phyloP scores from a whole-genome alignment of 2,113 vertebrate genomes.

The Natator depressus region DNA sequence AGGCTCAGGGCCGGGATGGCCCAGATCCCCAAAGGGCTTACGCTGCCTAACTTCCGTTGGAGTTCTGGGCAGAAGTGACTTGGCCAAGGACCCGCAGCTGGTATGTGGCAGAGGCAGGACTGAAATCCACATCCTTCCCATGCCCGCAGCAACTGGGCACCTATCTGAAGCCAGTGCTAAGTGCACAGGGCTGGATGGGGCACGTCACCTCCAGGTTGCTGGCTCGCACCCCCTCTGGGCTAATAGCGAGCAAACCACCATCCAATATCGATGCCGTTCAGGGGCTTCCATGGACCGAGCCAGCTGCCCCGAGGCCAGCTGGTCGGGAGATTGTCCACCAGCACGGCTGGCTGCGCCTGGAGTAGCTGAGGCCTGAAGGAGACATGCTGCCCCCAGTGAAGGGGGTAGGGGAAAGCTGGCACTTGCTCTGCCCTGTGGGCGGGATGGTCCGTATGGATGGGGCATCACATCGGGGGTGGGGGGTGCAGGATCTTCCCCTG shows the following conservation, averaged over 20 bases:
- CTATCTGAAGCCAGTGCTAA: too few relatives aligned
- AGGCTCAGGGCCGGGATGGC: too few relatives aligned
- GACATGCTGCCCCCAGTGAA: background rate
- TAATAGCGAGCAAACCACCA: background rate
- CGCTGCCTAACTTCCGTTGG: background rate
- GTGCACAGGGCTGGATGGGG: background rate
- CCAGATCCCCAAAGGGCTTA: background rate
- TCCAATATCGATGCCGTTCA: accelerated
- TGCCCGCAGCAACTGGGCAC: too few relatives aligned
- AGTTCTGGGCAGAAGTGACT: background rate
- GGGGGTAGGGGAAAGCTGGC: background rate
- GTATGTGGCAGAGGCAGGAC: background rate
- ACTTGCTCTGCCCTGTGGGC: background rate
- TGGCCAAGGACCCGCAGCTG: background rate
- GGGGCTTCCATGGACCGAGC: background rate
- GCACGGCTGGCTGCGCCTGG: too few relatives aligned
- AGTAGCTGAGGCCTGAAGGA: background rate
- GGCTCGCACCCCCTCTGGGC: background rate
- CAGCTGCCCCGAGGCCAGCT: background rate
- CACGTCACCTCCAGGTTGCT: background rate
- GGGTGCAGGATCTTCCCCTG: too few relatives aligned
- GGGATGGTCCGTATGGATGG: background rate
- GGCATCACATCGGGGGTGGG: too few relatives aligned
- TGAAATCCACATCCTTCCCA: background rate
- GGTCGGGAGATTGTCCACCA: too few relatives aligned